These are phyloP conservation scores for Chaetophractus vellerosus DNA, from an alignment of 2,797 vertebrate species.

Conservation along the genomic window DNA sequence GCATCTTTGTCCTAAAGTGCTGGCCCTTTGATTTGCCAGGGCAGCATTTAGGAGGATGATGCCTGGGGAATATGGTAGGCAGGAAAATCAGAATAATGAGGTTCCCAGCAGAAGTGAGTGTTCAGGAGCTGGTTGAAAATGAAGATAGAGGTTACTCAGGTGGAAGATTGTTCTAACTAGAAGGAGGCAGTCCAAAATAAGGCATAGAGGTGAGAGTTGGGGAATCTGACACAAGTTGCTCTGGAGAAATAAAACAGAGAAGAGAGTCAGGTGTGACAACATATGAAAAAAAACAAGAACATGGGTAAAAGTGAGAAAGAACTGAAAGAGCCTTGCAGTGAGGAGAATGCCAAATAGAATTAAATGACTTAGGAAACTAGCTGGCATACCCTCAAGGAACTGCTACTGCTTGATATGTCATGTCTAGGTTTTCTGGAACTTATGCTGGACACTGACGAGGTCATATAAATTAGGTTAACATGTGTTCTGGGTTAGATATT, in stretches of 20 bases:
- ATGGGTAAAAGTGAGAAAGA: background rate
- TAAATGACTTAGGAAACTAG: background rate
- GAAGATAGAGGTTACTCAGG: background rate
- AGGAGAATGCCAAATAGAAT: background rate
- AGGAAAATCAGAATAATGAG: background rate
- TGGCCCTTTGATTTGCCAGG: conserved; percentile 36
- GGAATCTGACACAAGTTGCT: background rate
- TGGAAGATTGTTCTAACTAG: background rate
- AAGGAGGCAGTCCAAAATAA: background rate
- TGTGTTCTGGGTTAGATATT: background rate
- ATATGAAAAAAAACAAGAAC: background rate
- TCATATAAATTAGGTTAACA: background rate
- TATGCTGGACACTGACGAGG: background rate
- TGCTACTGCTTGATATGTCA: background rate
- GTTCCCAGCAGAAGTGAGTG: background rate
- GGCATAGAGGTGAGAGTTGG: background rate
- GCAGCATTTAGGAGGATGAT: background rate
- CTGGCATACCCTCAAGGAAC: background rate
- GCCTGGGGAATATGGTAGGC: background rate
- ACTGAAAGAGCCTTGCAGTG: background rate
- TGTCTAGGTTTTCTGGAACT: background rate
- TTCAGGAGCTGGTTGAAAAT: conserved; percentile 5
- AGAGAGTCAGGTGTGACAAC: background rate
- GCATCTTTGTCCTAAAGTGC: conserved; percentile 19
- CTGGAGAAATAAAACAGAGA: background rate